These are phyloP conservation scores for Eptatretus atami DNA, from an alignment of 2,797 vertebrate genomes.

Conservation along the genomic window DNA sequence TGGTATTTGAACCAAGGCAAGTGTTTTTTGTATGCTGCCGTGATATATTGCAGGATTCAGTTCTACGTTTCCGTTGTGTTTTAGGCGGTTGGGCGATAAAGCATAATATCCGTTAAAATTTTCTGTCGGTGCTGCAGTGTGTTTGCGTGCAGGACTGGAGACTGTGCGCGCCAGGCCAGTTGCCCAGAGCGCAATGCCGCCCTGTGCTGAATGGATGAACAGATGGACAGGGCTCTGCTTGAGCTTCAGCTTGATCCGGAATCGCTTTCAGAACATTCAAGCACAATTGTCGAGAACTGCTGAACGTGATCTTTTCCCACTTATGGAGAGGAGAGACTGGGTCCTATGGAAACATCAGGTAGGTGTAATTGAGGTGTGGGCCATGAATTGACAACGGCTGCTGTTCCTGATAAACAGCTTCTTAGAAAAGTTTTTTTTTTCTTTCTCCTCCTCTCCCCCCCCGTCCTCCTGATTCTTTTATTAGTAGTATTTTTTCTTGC, in stretches of 20 bases:
- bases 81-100: too few species aligned
- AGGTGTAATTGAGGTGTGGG: slow-evolving; percentile 7
- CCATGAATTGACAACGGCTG: too few species aligned
- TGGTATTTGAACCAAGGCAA: too few species aligned
- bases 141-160: slow-evolving; percentile 79
- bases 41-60: too few species aligned
- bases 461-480: too few species aligned
- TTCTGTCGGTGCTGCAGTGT: slow-evolving; percentile 16
- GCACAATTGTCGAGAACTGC: slow-evolving; percentile 65
- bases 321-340: slow-evolving; percentile 45
- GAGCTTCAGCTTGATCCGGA: slow-evolving; percentile 62
- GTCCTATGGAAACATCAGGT: slow-evolving; percentile 74
- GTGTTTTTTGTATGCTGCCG: too few species aligned
- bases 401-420: too few species aligned
- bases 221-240: slow-evolving; percentile 70
- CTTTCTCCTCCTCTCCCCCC: too few species aligned
- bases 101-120: too few species aligned
- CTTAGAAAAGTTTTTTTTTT: too few species aligned
- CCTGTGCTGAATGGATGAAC: slow-evolving; percentile 96
- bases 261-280: slow-evolving; percentile 78
- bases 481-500: too few species aligned
- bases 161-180: slow-evolving; percentile 74
- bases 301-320: slow-evolving; percentile 78
- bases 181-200: slow-evolving; percentile 59
- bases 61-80: too few species aligned